Conservation (phyloP, 2,113 vertebrate species). For the Leptosomus discolor region DNA sequence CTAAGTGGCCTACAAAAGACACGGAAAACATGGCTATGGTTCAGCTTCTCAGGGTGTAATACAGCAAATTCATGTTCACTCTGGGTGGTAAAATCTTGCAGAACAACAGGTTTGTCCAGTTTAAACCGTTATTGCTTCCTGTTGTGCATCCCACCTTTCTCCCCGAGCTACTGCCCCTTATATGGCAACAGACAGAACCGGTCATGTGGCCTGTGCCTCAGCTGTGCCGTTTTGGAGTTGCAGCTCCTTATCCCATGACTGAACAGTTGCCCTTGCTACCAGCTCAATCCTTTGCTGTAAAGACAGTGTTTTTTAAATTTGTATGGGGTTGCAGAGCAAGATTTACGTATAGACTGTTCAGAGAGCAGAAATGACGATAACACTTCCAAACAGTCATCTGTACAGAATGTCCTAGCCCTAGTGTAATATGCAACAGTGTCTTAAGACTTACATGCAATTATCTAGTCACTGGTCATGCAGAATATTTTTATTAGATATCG, state of each 20-base stretch:
- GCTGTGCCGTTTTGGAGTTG: not conserved
- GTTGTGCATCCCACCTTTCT: not conserved
- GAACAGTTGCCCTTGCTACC: not conserved
- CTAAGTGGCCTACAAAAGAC: not conserved
- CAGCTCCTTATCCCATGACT: not conserved
- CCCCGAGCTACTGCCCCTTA: not conserved
- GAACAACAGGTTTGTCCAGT: not conserved
- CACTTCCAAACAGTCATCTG: not conserved
- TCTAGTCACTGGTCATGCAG: not conserved
- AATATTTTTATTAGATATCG: not conserved
- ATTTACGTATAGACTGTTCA: not conserved
- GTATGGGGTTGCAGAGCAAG: not conserved
- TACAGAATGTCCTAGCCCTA: not conserved
- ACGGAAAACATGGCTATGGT: not conserved
- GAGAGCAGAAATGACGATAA: not conserved
- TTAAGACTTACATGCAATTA: not conserved
- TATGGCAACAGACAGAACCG: not conserved
- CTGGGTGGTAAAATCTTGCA: not conserved
- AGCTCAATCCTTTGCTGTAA: not conserved
- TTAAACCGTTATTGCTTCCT: not conserved
- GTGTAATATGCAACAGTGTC: not conserved
- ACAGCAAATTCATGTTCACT: not conserved
- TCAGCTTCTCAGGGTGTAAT: not conserved
- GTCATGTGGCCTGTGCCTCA: fast-evolving
- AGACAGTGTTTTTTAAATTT: not conserved